Evolutionary conservation across 2,888 invertebrate species (phyloP).

Genomic region (Clivina fossor): DNA sequence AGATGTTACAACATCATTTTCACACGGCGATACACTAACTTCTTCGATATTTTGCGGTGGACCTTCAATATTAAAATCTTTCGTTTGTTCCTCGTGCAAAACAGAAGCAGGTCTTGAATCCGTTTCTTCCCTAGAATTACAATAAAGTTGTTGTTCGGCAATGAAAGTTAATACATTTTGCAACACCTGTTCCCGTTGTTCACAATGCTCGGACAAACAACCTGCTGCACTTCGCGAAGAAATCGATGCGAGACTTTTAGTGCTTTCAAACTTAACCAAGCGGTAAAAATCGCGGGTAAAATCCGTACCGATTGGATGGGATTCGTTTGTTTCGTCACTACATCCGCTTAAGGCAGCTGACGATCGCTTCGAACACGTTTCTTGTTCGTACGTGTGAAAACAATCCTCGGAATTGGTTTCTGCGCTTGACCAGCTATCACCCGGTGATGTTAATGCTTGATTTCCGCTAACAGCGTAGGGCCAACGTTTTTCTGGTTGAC

Average conservation of each 20-base stretch:
- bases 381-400: slow-evolving; percentile 53
- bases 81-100: slow-evolving; percentile 46
- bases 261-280: slow-evolving; percentile 78
- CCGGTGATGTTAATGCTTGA: slow-evolving; percentile 56
- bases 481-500: slow-evolving; percentile 64
- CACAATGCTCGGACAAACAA: slow-evolving; percentile 59
- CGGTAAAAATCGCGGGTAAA: slow-evolving; percentile 80
- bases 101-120: slow-evolving; percentile 60
- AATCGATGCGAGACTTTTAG: slow-evolving; percentile 75
- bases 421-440: slow-evolving; percentile 64
- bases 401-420: slow-evolving; percentile 57
- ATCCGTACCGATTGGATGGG: slow-evolving; percentile 69
- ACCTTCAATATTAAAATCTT: slow-evolving; percentile 59
- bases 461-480: slow-evolving; percentile 58
- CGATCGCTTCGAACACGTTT: slow-evolving; percentile 67
- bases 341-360: slow-evolving; percentile 68
- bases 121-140: slow-evolving; percentile 61
- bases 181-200: slow-evolving; percentile 68
- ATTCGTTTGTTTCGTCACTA: slow-evolving; percentile 64
- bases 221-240: slow-evolving; percentile 67
- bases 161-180: slow-evolving; percentile 75
- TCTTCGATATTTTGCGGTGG: slow-evolving; percentile 53
- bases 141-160: slow-evolving; percentile 75
- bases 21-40: slow-evolving; percentile 44
- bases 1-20: slow-evolving; percentile 31